Percentiles rank a stretch among this genome's conserved stretches.
Conservation (phyloP, 2,888 invertebrate genomes). For the Gymnocheta viridis region DNA sequence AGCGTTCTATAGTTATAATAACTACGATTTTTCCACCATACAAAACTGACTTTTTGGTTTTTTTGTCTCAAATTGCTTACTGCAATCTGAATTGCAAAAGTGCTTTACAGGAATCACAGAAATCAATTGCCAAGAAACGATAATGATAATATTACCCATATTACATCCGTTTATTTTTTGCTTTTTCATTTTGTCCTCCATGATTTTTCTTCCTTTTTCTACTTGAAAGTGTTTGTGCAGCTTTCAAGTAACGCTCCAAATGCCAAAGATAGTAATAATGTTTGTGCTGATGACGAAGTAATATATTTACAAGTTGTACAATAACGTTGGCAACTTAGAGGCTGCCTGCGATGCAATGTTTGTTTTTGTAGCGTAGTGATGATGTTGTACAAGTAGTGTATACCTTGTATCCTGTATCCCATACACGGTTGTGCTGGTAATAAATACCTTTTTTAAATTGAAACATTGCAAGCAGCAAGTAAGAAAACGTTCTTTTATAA, state of each 20-base stretch:
- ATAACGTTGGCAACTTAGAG: not conserved
- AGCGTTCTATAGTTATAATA: not conserved
- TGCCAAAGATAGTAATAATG: conserved; percentile 18
- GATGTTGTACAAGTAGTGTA: not conserved
- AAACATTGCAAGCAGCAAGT: conserved; percentile 45
- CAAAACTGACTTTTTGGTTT: not conserved
- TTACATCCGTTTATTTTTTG: conserved; percentile 50
- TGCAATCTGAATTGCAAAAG: conserved; percentile 30
- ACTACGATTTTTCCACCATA: conserved; percentile 28
- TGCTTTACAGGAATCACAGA: conserved; percentile 40
- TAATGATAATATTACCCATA: conserved; percentile 48
- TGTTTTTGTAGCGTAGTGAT: not conserved
- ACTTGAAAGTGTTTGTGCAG: not conserved
- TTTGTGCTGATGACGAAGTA: conserved; percentile 8
- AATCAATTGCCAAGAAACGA: conserved; percentile 58
- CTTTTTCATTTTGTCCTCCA: not conserved
- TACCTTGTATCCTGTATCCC: conserved; percentile 10
- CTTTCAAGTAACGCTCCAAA: conserved; percentile 30
- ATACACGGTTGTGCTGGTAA: not conserved
- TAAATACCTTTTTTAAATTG: conserved; percentile 31
- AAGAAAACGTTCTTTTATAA: conserved; percentile 57
- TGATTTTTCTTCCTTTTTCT: not conserved
- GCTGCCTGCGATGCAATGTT: no score
- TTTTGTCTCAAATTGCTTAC: conserved; percentile 11
- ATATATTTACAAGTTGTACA: conserved; percentile 17